A percentile compares a stretch with the other conserved stretches of the same genome.
These are phyloP conservation scores for Alviniconcha marisindica DNA, from an alignment of 1,140 invertebrate species.

Conservation along the genomic window DNA sequence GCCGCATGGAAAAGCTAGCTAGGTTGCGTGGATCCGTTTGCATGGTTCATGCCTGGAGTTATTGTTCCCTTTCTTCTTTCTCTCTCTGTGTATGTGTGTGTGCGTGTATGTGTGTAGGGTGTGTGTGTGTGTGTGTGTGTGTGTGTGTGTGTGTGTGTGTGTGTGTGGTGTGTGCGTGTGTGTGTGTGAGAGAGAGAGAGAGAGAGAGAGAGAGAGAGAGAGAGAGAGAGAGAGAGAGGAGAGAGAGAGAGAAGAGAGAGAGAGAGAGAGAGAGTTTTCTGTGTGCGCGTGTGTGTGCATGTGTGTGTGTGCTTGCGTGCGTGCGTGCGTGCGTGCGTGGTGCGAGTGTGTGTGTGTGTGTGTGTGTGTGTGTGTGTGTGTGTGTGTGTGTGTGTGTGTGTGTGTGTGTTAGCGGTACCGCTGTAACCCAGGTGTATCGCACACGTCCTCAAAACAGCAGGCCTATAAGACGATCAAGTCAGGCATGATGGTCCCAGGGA, in stretches of 20 bases:
- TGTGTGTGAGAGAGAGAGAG: background rate
- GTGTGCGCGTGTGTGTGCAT: background rate
- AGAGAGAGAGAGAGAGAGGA: background rate
- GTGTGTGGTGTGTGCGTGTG: background rate
- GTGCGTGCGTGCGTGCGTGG: background rate
- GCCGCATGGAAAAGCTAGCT: no score
- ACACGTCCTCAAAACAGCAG: no score
- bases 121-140: no score
- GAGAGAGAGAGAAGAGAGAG: background rate
- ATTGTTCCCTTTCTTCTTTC: no score
- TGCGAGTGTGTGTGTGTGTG: conserved; percentile 21
- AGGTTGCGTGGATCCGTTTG: no score
- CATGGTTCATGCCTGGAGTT: no score
- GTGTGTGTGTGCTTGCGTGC: background rate
- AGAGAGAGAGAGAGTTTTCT: background rate
- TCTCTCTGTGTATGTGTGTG: conserved; percentile 1
- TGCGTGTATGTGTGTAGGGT: background rate
- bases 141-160: no score
- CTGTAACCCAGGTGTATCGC: no score
- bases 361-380: conserved; percentile 19
- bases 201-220: conserved; percentile 16
- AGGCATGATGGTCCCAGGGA: no score
- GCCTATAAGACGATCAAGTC: no score
- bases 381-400: background rate
- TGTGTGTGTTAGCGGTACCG: background rate